Evolutionary conservation across 2,888 invertebrate genomes (phyloP).

Genomic region (Phania funesta): DNA sequence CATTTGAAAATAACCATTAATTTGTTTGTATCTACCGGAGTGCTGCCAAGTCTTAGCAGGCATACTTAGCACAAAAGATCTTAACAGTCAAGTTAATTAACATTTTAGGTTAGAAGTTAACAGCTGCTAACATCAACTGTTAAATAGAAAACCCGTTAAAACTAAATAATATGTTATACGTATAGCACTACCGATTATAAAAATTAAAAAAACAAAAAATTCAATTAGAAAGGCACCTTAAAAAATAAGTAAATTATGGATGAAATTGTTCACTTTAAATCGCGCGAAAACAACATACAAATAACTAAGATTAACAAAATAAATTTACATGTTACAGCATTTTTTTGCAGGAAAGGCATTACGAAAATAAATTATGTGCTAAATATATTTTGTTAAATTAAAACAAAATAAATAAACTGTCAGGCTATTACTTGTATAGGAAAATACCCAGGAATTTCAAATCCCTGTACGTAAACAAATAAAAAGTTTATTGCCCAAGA

Average conservation of each 20-base stretch:
- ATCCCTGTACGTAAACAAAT: slow-evolving; percentile 43
- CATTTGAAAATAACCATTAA: neutral
- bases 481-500: slow-evolving; percentile 55
- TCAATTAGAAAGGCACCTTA: too few species aligned
- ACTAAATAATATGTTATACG: slow-evolving; percentile 48
- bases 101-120: neutral
- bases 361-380: neutral
- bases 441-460: slow-evolving; percentile 52
- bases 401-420: slow-evolving; percentile 57
- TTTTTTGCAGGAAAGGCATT: neutral
- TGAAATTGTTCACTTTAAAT: too few species aligned
- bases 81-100: neutral
- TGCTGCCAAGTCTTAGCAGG: slow-evolving; percentile 12
- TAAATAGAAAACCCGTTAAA: neutral
- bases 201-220: too few species aligned
- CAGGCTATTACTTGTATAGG: slow-evolving; percentile 23
- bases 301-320: neutral
- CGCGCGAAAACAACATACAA: too few species aligned
- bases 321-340: neutral
- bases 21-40: neutral
- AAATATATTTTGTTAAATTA: neutral
- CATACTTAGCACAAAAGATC: neutral
- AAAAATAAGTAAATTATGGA: too few species aligned
- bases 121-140: neutral
- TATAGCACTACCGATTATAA: slow-evolving; percentile 17